A percentile compares a stretch with the other conserved stretches of the same genome.
phyloP scores from a whole-genome alignment of 2,888 invertebrate species.

The Drosophila melanosoma region DNA sequence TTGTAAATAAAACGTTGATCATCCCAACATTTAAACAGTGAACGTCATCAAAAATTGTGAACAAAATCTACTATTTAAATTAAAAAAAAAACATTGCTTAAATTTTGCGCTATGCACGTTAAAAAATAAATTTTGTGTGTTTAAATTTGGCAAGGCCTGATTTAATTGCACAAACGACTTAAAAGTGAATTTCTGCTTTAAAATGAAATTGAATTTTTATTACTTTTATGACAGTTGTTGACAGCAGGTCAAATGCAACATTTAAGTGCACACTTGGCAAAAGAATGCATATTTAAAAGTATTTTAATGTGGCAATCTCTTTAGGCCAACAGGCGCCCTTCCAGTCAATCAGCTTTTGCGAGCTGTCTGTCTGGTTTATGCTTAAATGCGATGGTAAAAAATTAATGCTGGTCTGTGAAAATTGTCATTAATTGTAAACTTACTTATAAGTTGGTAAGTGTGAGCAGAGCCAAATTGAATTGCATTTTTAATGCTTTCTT shows the following conservation, averaged over 20 bases:
- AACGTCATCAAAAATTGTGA: background rate
- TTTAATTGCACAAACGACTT: slow-evolving; percentile 63
- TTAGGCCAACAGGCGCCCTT: background rate
- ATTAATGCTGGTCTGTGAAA: background rate
- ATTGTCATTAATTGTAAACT: background rate
- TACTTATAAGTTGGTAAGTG: background rate
- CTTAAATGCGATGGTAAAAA: background rate
- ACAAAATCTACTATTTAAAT: background rate
- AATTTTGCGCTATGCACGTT: background rate
- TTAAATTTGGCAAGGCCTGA: background rate
- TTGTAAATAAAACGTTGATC: background rate
- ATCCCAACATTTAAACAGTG: background rate
- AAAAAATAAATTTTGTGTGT: background rate
- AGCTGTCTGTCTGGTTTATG: background rate
- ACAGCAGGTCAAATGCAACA: slow-evolving; percentile 40
- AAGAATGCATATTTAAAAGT: slow-evolving; percentile 20
- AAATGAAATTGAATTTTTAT: slow-evolving; percentile 46
- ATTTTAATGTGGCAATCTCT: slow-evolving; percentile 19
- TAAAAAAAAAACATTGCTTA: background rate
- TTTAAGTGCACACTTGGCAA: slow-evolving; percentile 20
- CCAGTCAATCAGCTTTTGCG: background rate
- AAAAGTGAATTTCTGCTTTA: slow-evolving; percentile 53
- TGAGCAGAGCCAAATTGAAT: background rate
- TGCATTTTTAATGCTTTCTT: background rate
- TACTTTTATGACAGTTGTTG: slow-evolving; percentile 47